These are phyloP conservation scores for Drosophila albomicans DNA, from an alignment of 1,140 invertebrate species.

Conservation along the genomic window DNA sequence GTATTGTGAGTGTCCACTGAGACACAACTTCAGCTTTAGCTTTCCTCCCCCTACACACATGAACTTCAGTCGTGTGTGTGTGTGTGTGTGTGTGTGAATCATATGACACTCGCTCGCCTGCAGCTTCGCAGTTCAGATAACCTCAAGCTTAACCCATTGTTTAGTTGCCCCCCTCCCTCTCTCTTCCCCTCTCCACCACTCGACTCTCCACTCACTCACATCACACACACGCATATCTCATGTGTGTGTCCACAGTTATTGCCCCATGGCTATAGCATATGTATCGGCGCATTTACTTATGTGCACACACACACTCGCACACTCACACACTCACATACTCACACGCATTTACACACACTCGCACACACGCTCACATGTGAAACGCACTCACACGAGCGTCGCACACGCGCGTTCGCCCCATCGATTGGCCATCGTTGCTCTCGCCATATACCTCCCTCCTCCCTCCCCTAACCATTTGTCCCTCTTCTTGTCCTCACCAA, in stretches of 20 bases:
- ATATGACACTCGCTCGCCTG: constrained; percentile 23
- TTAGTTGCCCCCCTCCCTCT: background rate
- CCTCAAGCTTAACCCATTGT: constrained; percentile 55
- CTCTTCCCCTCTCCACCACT: background rate
- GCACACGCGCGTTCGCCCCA: constrained; percentile 76
- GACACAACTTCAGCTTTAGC: constrained; percentile 10
- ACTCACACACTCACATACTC: constrained; percentile 26
- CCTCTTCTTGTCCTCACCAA: no score
- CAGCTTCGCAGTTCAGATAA: constrained; percentile 30
- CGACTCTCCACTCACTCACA: background rate
- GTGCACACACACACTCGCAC: constrained; percentile 38
- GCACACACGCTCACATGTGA: constrained; percentile 21
- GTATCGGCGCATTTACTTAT: constrained; percentile 61
- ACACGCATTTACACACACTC: constrained; percentile 24
- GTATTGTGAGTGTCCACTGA: constrained; percentile 52
- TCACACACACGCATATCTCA: constrained; percentile 17
- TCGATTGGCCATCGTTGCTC: constrained; percentile 77
- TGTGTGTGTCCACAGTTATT: constrained; percentile 29
- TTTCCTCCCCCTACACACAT: background rate
- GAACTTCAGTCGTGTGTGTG: constrained; percentile 4
- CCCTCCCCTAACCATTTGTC: background rate
- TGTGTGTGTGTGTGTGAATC: constrained; percentile 24
- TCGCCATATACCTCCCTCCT: constrained; percentile 50
- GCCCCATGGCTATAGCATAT: constrained; percentile 62
- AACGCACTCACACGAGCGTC: constrained; percentile 58